Evolutionary conservation across 2,888 invertebrate genomes (phyloP), one percentile per base, ranked within the genome.

Genomic region (Ichneumoninae sp.): DNA sequence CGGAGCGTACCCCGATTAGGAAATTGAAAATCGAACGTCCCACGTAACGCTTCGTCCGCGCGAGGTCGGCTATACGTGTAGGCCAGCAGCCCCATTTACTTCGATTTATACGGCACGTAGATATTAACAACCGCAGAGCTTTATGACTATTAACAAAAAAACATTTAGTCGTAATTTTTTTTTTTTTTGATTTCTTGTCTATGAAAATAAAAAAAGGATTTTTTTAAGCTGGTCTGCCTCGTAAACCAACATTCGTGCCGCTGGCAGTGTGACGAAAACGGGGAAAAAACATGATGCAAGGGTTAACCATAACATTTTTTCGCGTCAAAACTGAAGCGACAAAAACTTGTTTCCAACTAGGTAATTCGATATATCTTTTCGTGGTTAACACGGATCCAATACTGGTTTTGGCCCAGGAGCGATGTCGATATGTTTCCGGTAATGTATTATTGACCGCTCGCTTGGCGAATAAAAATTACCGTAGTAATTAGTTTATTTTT

Each of bases 11-110:
- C 60, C 10, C 13, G 40, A 10, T 16, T 60, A 70, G 80, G 69
- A 84, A 80, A 84, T 84, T 84, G 83, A 74, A 84, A 84, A 84
- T 77, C 80, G 77, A 80, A 74, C 71, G 66, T 71, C 22, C 16
- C 50, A 30, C 40, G 5, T 65, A 30, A 8, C 30, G 44, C 22
- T 62, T 50, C 65, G 44, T 4, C 19, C 57, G 10, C 66, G 30
- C 30, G 62, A 44, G 13, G 36, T 30, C 8, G n/a, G 13, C 40
- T 71, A 30, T 30, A 72, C 80, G 44, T 75, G 71, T 50, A 52
- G 77, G 71, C 26, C 62, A 52, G 77, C 72, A 33, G 68, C 44
- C 8, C 26, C 19, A 66, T 70, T 47, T 62, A 47, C 60, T 54
- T 75, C 57, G 62, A 65, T 79, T 75, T 10, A 60, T 70, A 70